These are phyloP conservation scores for Paratilapia polleni DNA, from an alignment of 2,113 vertebrate genomes.

Conservation along the genomic window DNA sequence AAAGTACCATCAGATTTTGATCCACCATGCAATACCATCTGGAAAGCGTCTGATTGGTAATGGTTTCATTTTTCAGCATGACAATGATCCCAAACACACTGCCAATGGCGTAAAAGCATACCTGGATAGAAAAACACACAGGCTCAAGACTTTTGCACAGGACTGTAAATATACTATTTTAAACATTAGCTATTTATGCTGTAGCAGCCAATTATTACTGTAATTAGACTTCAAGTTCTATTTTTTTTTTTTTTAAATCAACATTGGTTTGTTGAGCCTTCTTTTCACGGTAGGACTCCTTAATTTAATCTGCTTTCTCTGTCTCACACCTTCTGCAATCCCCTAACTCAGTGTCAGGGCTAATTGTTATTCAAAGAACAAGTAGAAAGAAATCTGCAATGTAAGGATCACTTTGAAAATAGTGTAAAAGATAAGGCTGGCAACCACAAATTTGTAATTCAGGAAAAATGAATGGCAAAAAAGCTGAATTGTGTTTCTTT, in stretches of 20 bases:
- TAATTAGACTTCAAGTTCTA: no score
- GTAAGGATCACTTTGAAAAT: background rate
- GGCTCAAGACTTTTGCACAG: no score
- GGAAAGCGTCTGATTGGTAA: background rate
- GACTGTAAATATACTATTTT: no score
- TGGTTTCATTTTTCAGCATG: background rate
- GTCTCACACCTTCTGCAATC: background rate
- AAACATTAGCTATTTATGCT: no score
- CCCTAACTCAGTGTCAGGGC: background rate
- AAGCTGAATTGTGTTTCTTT: conserved; percentile 49
- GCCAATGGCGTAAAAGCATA: background rate
- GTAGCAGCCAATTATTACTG: no score
- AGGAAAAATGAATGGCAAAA: conserved; percentile 4
- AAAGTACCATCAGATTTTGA: background rate
- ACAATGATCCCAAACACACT: no score
- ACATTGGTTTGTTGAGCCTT: rapidly evolving
- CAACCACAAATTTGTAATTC: background rate
- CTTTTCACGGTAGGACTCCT: background rate
- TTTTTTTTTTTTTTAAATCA: background rate
- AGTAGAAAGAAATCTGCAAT: background rate
- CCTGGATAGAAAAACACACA: background rate
- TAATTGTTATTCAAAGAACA: background rate
- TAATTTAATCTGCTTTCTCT: background rate
- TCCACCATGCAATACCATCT: no score
- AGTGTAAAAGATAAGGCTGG: background rate